Conservation (phyloP, 2,888 invertebrate species). For the Drosophila kanekoi region DNA sequence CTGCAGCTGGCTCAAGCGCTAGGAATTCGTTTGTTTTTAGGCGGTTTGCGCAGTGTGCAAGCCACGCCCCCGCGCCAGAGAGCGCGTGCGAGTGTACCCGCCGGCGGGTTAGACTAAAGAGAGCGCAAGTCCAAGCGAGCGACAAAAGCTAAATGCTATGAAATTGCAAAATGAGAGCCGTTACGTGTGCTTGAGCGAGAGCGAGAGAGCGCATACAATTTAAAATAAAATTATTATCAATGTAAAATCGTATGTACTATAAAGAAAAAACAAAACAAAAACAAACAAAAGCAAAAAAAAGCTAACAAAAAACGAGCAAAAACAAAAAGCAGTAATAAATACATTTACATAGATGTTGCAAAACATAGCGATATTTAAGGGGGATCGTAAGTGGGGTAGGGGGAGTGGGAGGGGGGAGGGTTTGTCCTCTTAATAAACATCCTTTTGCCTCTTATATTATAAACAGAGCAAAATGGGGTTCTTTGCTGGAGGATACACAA, state of each 20-base stretch:
- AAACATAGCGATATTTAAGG: constrained; percentile 29
- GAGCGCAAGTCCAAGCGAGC: constrained; percentile 17
- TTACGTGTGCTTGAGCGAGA: constrained; percentile 8
- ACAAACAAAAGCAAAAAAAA: constrained; percentile 33
- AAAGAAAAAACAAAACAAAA: constrained; percentile 52
- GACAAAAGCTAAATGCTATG: constrained; percentile 49
- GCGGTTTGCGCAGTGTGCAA: constrained; percentile 57
- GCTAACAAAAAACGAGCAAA: constrained; percentile 39
- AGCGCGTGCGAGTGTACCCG: constrained; percentile 64
- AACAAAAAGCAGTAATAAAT: constrained; percentile 56
- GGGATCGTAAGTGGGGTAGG: no score
- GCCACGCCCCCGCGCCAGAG: constrained; percentile 50
- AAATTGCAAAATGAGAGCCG: constrained; percentile 26
- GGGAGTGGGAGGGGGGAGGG: no score
- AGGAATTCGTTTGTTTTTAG: constrained; percentile 43
- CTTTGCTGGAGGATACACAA: no score
- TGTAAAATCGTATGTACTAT: constrained; percentile 77
- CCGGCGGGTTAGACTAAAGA: constrained; percentile 71
- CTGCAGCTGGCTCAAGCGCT: constrained; percentile 37
- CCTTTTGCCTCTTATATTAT: no score
- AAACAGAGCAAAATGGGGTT: no score
- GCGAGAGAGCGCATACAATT: constrained; percentile 47
- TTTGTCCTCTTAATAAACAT: no score
- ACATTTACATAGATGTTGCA: constrained; percentile 79
- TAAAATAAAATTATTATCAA: constrained; percentile 72